Evolutionary conservation across 2,888 invertebrate species (phyloP).

Genomic region (Lordiphosa andalusiaca): DNA sequence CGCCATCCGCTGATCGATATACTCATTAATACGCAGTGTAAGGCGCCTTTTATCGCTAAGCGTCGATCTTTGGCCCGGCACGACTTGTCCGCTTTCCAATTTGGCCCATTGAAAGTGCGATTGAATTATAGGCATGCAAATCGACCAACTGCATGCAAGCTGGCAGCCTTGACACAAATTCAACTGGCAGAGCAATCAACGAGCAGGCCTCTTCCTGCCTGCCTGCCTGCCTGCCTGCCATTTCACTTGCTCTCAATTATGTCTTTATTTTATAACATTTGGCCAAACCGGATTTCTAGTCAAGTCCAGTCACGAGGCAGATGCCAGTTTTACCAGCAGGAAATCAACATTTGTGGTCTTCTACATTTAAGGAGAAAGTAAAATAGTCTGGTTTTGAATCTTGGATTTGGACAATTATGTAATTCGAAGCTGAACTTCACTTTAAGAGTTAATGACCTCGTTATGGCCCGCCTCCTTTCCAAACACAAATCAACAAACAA

Average conservation of each 20-base stretch:
- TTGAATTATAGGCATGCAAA: slow-evolving; percentile 47
- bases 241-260: slow-evolving; percentile 40
- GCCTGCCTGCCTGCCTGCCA: slow-evolving; percentile 13
- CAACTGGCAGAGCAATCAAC: slow-evolving; percentile 29
- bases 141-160: slow-evolving; percentile 21
- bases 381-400: slow-evolving; percentile 58
- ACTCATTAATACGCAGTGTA: slow-evolving; percentile 50
- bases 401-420: slow-evolving; percentile 59
- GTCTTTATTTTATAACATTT: slow-evolving; percentile 58
- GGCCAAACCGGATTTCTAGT: slow-evolving; percentile 53
- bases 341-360: slow-evolving; percentile 64
- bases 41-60: slow-evolving; percentile 30
- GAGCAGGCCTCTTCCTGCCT: slow-evolving; percentile 13
- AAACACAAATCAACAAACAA: slow-evolving; percentile 36
- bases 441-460: slow-evolving; percentile 66
- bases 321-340: slow-evolving; percentile 57
- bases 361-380: slow-evolving; percentile 72
- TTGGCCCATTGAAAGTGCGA: slow-evolving; percentile 24
- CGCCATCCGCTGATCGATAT: slow-evolving; percentile 21
- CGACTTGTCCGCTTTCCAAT: slow-evolving; percentile 42
- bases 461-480: slow-evolving; percentile 31
- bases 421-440: slow-evolving; percentile 57
- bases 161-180: slow-evolving; percentile 68
- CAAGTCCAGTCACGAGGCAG: slow-evolving; percentile 65
- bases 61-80: slow-evolving; percentile 19